phyloP scores from a whole-genome alignment of 1,140 invertebrate species.

The Drosophila biarmipes region DNA sequence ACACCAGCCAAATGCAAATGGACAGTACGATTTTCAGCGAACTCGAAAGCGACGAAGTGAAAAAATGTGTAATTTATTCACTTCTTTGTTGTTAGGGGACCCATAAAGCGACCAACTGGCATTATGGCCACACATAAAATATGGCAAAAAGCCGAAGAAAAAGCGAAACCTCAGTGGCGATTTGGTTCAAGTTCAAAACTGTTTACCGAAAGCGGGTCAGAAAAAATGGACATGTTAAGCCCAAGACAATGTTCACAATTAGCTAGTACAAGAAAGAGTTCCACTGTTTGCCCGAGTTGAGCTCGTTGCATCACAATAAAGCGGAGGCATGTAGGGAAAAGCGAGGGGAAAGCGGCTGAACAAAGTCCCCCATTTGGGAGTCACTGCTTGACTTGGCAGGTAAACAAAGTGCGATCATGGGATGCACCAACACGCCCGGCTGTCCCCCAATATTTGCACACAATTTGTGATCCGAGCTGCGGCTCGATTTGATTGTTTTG shows the following conservation, averaged over 20 bases:
- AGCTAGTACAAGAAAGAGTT: constrained; percentile 59
- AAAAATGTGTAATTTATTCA: constrained; percentile 72
- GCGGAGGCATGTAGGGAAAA: background rate
- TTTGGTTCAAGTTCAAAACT: constrained; percentile 76
- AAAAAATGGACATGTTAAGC: constrained; percentile 15
- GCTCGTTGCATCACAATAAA: constrained; percentile 21
- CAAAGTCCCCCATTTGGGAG: constrained; percentile 14
- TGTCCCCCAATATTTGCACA: constrained; percentile 41
- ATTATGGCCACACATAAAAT: constrained; percentile 46
- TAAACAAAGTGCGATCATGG: constrained; percentile 29
- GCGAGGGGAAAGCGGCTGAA: constrained; percentile 9
- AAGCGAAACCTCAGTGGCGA: constrained; percentile 43
- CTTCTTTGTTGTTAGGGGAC: constrained; percentile 35
- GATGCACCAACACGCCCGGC: constrained; percentile 16
- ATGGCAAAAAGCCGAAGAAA: constrained; percentile 12
- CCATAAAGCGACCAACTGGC: constrained; percentile 55
- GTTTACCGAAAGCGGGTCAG: constrained; percentile 66
- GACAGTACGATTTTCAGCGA: constrained; percentile 19
- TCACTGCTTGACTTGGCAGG: constrained; percentile 12
- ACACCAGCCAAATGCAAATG: constrained; percentile 36
- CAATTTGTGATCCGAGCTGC: constrained; percentile 44
- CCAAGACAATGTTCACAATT: constrained; percentile 19
- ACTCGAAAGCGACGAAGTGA: constrained; percentile 38
- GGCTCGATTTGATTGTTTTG: constrained; percentile 4
- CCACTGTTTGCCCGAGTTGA: constrained; percentile 49